Evolutionary conservation across 2,113 vertebrate genomes (phyloP).

Genomic region (Malurus melanocephalus): DNA sequence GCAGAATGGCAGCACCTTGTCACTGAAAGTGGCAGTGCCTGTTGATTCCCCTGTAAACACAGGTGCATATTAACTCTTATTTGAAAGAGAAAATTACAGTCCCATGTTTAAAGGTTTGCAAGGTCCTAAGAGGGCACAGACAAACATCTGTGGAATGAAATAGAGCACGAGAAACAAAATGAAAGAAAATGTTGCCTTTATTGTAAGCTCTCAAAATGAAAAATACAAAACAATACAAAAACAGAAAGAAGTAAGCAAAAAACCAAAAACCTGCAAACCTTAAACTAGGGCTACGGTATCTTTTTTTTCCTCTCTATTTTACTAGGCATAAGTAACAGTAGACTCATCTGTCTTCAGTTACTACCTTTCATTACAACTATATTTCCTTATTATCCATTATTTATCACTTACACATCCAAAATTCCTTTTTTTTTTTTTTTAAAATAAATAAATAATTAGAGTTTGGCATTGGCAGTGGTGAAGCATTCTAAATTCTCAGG

Average conservation of each 20-base stretch:
- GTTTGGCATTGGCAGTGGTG: background rate
- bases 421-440: background rate
- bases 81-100: background rate
- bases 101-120: background rate
- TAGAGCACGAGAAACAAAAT: background rate
- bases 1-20: background rate
- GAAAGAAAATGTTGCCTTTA: background rate
- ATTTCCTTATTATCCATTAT: background rate
- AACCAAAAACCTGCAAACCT: fast-evolving
- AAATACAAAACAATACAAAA: background rate
- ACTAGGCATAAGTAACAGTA: background rate
- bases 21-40: background rate
- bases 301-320: background rate
- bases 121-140: background rate
- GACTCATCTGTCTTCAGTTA: background rate
- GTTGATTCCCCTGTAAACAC: background rate
- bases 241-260: background rate
- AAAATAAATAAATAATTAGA: background rate
- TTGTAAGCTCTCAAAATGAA: background rate
- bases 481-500: background rate
- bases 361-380: background rate
- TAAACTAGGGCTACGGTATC: background rate
- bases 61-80: background rate
- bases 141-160: background rate
- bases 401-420: background rate